These are phyloP conservation scores for Anoplophora glabripennis DNA, from an alignment of 1,140 invertebrate species.

Conservation along the genomic window DNA sequence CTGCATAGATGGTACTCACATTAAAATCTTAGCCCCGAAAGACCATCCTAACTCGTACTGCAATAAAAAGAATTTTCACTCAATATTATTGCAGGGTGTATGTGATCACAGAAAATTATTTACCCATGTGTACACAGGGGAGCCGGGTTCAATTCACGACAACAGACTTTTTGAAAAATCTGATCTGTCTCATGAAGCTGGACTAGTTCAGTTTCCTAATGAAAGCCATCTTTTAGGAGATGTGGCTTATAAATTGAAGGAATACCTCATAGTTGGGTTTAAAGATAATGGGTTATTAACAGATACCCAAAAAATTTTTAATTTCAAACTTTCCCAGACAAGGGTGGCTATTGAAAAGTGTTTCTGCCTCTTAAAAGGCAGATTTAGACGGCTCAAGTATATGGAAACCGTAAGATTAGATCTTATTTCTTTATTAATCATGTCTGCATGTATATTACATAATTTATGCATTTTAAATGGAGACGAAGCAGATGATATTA, in stretches of 20 bases:
- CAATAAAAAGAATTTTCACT: constrained; percentile 15
- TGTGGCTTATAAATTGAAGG: constrained; percentile 14
- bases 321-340: too few relatives aligned
- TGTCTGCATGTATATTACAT: constrained; percentile 2
- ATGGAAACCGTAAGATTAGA: too few relatives aligned
- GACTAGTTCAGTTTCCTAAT: constrained; percentile 4
- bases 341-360: background rate
- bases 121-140: constrained; percentile 15
- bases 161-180: constrained; percentile 11
- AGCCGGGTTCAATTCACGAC: constrained; percentile 15
- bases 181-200: background rate
- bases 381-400: constrained; percentile 2
- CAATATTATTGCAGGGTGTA: constrained; percentile 12
- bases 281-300: constrained; percentile 5
- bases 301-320: too few relatives aligned
- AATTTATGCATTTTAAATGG: constrained; percentile 6
- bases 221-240: constrained; percentile 11
- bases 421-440: background rate
- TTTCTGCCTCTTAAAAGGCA: constrained; percentile 3
- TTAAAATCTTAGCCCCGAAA: too few relatives aligned
- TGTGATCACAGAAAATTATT: constrained; percentile 16
- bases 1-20: too few relatives aligned
- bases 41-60: constrained; percentile 2
- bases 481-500: background rate
- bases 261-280: constrained; percentile 1